These are phyloP conservation scores for Notechis scutatus DNA, from an alignment of 2,113 vertebrate species.

Conservation along the genomic window DNA sequence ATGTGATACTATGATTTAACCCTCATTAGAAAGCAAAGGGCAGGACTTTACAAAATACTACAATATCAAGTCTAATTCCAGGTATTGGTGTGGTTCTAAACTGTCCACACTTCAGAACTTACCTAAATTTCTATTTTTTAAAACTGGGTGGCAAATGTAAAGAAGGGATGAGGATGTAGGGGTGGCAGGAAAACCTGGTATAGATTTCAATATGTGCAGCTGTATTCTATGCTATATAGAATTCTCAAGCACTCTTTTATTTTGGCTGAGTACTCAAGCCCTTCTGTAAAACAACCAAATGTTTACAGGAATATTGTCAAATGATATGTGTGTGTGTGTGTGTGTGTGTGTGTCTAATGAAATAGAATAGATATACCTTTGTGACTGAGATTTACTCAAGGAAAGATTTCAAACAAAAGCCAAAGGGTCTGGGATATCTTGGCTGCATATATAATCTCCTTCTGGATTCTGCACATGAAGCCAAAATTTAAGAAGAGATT, in stretches of 20 bases:
- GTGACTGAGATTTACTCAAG: neutral
- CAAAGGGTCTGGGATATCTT: neutral
- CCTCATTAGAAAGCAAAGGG: neutral
- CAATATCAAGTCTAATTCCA: neutral
- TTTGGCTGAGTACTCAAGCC: too few species aligned
- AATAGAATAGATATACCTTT: neutral
- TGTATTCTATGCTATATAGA: neutral
- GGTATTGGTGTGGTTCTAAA: neutral
- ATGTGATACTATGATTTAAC: neutral
- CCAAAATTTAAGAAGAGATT: neutral
- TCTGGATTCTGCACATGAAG: neutral
- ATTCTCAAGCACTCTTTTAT: neutral
- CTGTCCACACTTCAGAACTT: neutral
- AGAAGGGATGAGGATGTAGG: neutral
- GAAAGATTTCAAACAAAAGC: neutral
- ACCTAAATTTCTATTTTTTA: neutral
- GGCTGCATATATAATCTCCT: neutral
- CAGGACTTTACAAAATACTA: neutral
- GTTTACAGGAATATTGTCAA: neutral
- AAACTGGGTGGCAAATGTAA: neutral
- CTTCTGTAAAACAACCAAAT: neutral
- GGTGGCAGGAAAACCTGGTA: neutral
- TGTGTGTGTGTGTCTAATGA: neutral
- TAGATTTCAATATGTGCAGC: neutral
- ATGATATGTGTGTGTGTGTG: too few species aligned